A percentile compares a stretch with the other conserved stretches of the same genome.
These are phyloP conservation scores for Micoletzkya japonica DNA, from an alignment of 2,888 invertebrate genomes.

Conservation along the genomic window DNA sequence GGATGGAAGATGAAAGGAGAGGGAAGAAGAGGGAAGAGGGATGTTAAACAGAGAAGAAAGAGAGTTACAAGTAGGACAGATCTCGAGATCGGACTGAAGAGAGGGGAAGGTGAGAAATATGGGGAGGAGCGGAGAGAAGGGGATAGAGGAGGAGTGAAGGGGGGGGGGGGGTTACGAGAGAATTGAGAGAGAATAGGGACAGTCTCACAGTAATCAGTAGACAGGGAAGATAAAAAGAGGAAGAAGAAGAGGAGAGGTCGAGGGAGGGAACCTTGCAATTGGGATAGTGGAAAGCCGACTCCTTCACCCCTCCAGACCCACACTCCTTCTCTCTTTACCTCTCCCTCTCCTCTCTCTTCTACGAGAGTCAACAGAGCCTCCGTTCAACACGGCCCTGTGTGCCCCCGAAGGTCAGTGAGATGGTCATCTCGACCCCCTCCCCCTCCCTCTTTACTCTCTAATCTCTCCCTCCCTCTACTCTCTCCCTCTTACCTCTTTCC, in stretches of 20 bases:
- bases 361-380: not conserved
- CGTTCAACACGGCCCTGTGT: not conserved
- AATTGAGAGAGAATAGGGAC: not conserved
- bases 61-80: not conserved
- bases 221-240: not conserved
- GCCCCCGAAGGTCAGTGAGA: not conserved
- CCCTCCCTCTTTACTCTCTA: no score
- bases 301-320: not conserved
- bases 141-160: slow-evolving; percentile 10
- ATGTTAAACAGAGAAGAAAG: slow-evolving; percentile 1
- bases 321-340: not conserved
- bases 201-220: slow-evolving; percentile 11
- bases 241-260: slow-evolving; percentile 9
- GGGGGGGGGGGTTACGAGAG: slow-evolving; percentile 1
- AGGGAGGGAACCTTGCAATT: not conserved
- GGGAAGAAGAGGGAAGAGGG: not conserved
- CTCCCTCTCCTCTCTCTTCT: not conserved
- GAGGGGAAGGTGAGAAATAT: not conserved
- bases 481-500: no score
- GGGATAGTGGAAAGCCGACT: not conserved
- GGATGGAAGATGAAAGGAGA: not conserved
- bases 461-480: no score
- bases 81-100: not conserved
- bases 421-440: slow-evolving; percentile 6
- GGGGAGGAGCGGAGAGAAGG: not conserved